Evolutionary conservation across 2,888 invertebrate species (phyloP).

Genomic region (Drosophila borborema): DNA sequence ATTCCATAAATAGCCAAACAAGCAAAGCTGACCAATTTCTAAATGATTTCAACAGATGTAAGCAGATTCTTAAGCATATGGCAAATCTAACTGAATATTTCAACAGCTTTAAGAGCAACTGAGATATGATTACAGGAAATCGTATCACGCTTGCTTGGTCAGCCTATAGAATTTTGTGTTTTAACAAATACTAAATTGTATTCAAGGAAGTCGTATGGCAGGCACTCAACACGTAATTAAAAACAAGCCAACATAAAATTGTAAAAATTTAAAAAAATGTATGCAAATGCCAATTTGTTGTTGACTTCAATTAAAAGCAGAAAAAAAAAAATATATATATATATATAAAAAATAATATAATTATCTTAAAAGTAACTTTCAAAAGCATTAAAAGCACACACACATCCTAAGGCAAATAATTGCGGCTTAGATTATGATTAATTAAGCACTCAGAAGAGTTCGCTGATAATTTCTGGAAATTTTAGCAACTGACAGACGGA

Average conservation of each 20-base stretch:
- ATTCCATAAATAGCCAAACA: not conserved
- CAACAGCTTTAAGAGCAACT: no score
- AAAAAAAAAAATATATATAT: no score
- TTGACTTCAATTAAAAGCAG: constrained; percentile 10
- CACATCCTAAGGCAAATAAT: constrained; percentile 22
- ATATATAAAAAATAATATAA: constrained; percentile 11
- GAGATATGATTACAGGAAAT: not conserved
- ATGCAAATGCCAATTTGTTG: constrained; percentile 11
- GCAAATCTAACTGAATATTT: not conserved
- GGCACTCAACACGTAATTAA: not conserved
- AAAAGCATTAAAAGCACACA: constrained; percentile 13
- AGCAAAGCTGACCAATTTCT: no score
- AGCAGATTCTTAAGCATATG: not conserved
- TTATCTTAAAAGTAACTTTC: constrained; percentile 34
- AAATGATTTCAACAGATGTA: not conserved
- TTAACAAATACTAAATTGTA: not conserved
- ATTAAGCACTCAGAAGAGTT: constrained; percentile 33
- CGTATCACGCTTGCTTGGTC: constrained; percentile 2
- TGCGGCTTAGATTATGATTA: constrained; percentile 22
- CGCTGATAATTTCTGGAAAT: not conserved
- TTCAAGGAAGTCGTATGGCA: constrained; percentile 1
- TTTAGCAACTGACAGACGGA: constrained; percentile 4
- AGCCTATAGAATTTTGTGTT: not conserved
- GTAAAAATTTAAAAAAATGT: not conserved
- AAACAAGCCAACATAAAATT: not conserved